Evolutionary conservation across 2,888 invertebrate species (phyloP).

Genomic region (Drosophila sordidula): DNA sequence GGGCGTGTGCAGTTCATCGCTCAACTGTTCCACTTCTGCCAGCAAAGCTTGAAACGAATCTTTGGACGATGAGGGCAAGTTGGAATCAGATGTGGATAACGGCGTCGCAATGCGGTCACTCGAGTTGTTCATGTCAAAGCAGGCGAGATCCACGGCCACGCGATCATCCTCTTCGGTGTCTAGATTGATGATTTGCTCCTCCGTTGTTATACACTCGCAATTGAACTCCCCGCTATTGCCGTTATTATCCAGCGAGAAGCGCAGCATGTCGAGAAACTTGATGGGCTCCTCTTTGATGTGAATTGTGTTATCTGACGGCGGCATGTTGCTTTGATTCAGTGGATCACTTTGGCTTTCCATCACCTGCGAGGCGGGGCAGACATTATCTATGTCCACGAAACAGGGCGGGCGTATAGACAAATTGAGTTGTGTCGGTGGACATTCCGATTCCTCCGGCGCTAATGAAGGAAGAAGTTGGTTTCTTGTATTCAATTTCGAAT

Average conservation of each 20-base stretch:
- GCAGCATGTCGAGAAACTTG: constrained; percentile 43
- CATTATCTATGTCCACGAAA: constrained; percentile 51
- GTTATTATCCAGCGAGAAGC: constrained; percentile 36
- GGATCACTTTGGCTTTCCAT: constrained; percentile 41
- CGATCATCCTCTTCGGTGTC: constrained; percentile 24
- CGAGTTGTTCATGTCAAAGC: constrained; percentile 30
- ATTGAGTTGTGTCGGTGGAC: constrained; percentile 48
- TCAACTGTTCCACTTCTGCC: background rate
- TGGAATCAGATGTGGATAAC: background rate
- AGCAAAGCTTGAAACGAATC: background rate
- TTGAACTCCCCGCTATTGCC: constrained; percentile 6
- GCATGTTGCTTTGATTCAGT: constrained; percentile 20
- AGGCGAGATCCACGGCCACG: constrained; percentile 15
- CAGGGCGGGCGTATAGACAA: background rate
- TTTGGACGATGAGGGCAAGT: background rate
- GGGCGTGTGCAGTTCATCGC: background rate
- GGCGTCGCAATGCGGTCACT: background rate
- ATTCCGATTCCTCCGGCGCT: background rate
- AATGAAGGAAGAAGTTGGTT: background rate
- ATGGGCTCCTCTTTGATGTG: constrained; percentile 53
- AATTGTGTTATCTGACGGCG: background rate
- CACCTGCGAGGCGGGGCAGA: constrained; percentile 28
- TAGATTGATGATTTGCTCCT: constrained; percentile 54
- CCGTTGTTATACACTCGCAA: constrained; percentile 37
- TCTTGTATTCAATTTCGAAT: background rate